phyloP scores from a whole-genome alignment of 1,140 invertebrate genomes.

The Meloidogyne exigua region DNA sequence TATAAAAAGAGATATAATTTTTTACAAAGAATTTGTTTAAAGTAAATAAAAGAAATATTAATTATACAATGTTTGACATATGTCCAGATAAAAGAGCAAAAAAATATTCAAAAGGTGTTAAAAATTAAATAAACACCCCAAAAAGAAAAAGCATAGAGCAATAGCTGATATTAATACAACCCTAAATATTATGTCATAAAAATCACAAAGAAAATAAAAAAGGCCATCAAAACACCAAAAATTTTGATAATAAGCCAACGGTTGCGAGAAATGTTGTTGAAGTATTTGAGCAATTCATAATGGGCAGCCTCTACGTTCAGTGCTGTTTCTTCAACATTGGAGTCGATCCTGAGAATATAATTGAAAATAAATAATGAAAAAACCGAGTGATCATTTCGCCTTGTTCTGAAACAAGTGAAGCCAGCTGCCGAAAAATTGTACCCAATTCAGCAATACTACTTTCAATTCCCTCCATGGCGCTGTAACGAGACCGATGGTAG shows the following conservation, averaged over 20 bases:
- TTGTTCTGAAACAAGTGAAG: slow-evolving; percentile 98
- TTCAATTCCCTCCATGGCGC: slow-evolving; percentile 98
- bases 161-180: background rate
- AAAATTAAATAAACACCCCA: background rate
- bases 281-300: slow-evolving; percentile 93
- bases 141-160: background rate
- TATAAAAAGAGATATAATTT: background rate
- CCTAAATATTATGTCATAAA: slow-evolving; percentile 71
- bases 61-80: background rate
- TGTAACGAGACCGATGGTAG: slow-evolving; percentile 85
- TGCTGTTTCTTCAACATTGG: slow-evolving; percentile 90
- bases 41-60: background rate
- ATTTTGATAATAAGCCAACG: slow-evolving; percentile 99
- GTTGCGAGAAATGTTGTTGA: slow-evolving; percentile 93
- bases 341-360: slow-evolving; percentile 78
- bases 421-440: slow-evolving; percentile 93
- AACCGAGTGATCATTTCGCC: slow-evolving; percentile 86
- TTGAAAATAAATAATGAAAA: background rate
- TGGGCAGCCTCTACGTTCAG: slow-evolving; percentile 96
- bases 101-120: background rate
- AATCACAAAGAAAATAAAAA: slow-evolving; percentile 97
- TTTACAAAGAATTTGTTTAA: background rate
- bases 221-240: slow-evolving; percentile 95
- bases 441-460: slow-evolving; percentile 98
- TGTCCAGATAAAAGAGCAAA: background rate